A percentile compares a stretch with the other conserved stretches of the same genome.
Evolutionary conservation across 2,113 vertebrate species (phyloP).

Genomic region (Podocnemis expansa): DNA sequence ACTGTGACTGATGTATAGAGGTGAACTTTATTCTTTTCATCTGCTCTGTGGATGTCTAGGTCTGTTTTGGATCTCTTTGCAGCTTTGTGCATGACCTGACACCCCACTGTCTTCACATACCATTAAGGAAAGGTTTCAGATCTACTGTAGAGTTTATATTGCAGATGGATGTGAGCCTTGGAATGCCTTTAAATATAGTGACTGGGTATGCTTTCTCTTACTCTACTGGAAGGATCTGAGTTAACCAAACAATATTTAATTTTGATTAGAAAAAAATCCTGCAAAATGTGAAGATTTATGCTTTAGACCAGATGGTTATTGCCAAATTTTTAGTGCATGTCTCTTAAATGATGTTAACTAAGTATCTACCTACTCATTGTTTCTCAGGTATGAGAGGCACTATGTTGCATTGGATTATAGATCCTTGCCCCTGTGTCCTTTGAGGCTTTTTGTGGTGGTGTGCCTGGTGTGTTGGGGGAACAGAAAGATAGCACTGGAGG

Average conservation of each 20-base stretch:
- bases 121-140: neutral
- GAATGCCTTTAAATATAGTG: neutral
- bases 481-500: neutral
- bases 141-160: neutral
- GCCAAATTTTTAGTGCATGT: neutral
- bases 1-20: neutral
- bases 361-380: neutral
- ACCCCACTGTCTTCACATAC: neutral
- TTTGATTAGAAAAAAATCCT: neutral
- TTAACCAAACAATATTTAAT: neutral
- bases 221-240: neutral
- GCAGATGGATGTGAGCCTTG: neutral
- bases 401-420: neutral
- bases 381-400: neutral
- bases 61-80: neutral
- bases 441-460: neutral
- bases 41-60: neutral
- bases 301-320: neutral
- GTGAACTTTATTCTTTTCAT: neutral
- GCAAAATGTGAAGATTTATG: neutral
- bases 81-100: neutral
- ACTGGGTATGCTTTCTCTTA: neutral
- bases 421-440: neutral
- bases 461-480: neutral
- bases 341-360: neutral